Percentiles rank a stretch among this genome's conserved stretches.
Conservation (phyloP, 92 coral and sea anemone species). For the Hydrozoanthus gracilis region DNA sequence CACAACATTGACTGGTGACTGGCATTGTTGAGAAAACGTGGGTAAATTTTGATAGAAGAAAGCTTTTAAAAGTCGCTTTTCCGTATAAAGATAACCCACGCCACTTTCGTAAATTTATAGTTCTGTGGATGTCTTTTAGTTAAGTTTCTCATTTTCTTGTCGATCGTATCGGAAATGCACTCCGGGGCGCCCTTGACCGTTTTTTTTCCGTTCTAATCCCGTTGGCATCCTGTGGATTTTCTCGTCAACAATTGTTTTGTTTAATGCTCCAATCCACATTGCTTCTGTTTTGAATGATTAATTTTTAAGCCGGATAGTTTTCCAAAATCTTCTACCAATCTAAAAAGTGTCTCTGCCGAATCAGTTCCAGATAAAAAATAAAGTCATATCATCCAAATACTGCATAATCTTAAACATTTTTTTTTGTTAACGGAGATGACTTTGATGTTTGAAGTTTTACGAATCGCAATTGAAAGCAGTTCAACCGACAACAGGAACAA, state of each 20-base stretch:
- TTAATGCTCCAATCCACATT: slow-evolving; percentile 37
- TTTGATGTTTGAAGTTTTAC: slow-evolving; percentile 7
- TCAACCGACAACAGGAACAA: slow-evolving; percentile 15
- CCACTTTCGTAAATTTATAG: slow-evolving; percentile 40
- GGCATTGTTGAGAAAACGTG: slow-evolving; percentile 30
- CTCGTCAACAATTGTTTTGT: slow-evolving; percentile 1
- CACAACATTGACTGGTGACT: background rate
- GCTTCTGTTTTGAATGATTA: slow-evolving; percentile 15
- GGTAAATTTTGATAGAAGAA: slow-evolving; percentile 34
- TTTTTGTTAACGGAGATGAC: background rate
- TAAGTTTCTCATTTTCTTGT: slow-evolving; percentile 9
- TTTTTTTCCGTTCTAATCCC: slow-evolving; percentile 7
- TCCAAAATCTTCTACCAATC: background rate
- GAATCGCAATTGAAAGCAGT: slow-evolving; percentile 28
- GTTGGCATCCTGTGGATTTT: too few relatives aligned
- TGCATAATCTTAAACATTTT: background rate
- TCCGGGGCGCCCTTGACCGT: slow-evolving; percentile 25
- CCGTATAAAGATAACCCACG: slow-evolving; percentile 35
- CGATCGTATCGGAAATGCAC: slow-evolving; percentile 37
- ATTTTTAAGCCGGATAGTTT: background rate
- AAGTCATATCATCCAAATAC: slow-evolving; percentile 34
- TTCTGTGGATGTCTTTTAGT: slow-evolving; percentile 22
- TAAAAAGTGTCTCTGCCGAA: background rate
- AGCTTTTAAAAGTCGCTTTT: slow-evolving; percentile 2
- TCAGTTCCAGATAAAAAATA: background rate